These are phyloP conservation scores for Drosophila prosaltans DNA, from an alignment of 1,140 invertebrate species.

Conservation along the genomic window DNA sequence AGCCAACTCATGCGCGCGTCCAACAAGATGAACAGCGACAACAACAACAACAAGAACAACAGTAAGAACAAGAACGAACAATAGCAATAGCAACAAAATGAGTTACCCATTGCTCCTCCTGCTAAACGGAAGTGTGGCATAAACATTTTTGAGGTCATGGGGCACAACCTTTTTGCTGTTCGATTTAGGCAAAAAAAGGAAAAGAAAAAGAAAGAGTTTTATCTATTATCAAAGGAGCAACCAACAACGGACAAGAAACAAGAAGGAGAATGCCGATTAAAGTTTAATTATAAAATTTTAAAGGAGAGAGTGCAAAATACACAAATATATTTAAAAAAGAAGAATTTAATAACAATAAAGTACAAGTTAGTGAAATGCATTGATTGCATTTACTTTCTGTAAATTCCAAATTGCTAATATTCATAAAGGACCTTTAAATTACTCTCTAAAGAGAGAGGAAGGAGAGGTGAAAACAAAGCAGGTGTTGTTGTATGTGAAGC, in stretches of 20 bases:
- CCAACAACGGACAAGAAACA: constrained; percentile 8
- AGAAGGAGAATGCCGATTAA: background rate
- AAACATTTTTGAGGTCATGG: constrained; percentile 76
- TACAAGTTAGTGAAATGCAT: background rate
- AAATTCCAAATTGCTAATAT: too few relatives aligned
- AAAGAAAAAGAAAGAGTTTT: background rate
- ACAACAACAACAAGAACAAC: constrained; percentile 44
- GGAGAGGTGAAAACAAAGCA: background rate
- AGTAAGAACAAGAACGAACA: constrained; percentile 6
- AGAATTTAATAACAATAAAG: background rate
- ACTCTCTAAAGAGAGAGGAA: background rate
- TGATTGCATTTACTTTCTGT: too few relatives aligned
- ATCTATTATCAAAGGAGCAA: constrained; percentile 19
- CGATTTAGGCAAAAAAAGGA: constrained; percentile 39
- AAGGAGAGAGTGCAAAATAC: too few relatives aligned
- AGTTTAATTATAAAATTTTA: constrained; percentile 2
- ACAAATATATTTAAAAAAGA: too few relatives aligned
- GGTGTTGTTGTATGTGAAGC: too few relatives aligned
- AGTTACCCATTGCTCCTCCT: background rate
- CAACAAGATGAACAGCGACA: constrained; percentile 46
- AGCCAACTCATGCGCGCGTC: constrained; percentile 76
- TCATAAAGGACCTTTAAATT: too few relatives aligned
- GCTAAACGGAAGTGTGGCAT: constrained; percentile 70
- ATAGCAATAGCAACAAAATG: constrained; percentile 10
- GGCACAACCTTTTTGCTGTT: constrained; percentile 73